Evolutionary conservation across 1,140 invertebrate species (phyloP).

Genomic region (Lamellibrachia luymesi): DNA sequence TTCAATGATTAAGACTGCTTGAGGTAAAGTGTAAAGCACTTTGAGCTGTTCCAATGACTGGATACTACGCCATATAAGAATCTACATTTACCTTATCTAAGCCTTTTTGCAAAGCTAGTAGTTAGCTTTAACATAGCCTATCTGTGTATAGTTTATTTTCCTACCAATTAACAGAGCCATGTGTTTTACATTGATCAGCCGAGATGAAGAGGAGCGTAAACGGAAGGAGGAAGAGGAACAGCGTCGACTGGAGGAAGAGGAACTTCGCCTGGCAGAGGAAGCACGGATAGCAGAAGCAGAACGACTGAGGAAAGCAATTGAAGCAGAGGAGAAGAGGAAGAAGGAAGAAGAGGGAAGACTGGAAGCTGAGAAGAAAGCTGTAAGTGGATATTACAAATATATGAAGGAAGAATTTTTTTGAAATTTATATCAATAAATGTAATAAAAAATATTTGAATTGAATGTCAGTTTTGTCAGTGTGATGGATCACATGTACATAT

Average conservation of each 20-base stretch:
- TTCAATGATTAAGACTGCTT: too few relatives aligned
- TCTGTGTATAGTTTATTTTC: not conserved
- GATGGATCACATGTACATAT: not conserved
- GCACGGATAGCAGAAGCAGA: constrained; percentile 16
- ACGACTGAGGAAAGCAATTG: constrained; percentile 16
- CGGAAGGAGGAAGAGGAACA: constrained; percentile 18
- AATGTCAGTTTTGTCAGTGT: too few relatives aligned
- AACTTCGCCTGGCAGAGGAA: not conserved
- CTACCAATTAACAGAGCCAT: not conserved
- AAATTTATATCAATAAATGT: too few relatives aligned
- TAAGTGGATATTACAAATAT: not conserved
- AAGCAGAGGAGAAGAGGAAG: constrained; percentile 16
- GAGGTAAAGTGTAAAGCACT: too few relatives aligned
- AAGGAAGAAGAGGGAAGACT: constrained; percentile 14
- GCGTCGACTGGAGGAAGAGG: not conserved
- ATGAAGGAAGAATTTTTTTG: too few relatives aligned
- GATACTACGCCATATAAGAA: too few relatives aligned
- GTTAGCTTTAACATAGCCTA: not conserved
- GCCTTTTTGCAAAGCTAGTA: too few relatives aligned
- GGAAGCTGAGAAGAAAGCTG: constrained; percentile 19
- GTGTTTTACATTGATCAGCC: constrained; percentile 6
- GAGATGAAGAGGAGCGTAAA: constrained; percentile 7
- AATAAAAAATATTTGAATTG: too few relatives aligned
- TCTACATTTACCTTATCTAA: too few relatives aligned
- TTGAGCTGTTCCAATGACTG: too few relatives aligned